Percentiles rank a stretch among this genome's conserved stretches.
phyloP scores from a whole-genome alignment of 92 coral and sea anemone genomes.

The Phenganax marumi region DNA sequence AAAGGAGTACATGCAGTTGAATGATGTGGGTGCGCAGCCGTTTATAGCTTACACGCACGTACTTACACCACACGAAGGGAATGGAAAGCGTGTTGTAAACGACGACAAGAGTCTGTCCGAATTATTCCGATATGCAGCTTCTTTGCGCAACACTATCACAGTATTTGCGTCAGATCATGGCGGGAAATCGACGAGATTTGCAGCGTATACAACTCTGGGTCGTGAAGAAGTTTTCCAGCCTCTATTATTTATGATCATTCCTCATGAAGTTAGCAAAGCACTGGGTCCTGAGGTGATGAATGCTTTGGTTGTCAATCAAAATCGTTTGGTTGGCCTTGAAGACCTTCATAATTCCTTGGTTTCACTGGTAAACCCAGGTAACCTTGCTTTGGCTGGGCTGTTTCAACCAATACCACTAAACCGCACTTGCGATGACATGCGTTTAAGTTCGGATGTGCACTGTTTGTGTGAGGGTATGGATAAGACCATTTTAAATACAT shows the following conservation, averaged over 20 bases:
- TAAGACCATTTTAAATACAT: slow-evolving; percentile 62
- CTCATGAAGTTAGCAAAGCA: slow-evolving; percentile 65
- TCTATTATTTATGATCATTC: slow-evolving; percentile 79
- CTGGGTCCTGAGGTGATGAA: slow-evolving; percentile 70
- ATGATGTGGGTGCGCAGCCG: slow-evolving; percentile 55
- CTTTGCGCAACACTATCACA: slow-evolving; percentile 18
- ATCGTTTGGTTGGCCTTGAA: slow-evolving; percentile 67
- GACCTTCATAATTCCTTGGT: slow-evolving; percentile 69
- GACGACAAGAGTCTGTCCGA: slow-evolving; percentile 11
- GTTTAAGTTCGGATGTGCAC: slow-evolving; percentile 63
- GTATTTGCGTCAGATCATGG: slow-evolving; percentile 27
- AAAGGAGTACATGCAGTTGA: slow-evolving; percentile 54
- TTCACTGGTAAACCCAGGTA: slow-evolving; percentile 30
- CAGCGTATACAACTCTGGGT: slow-evolving; percentile 14
- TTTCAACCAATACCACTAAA: slow-evolving; percentile 68
- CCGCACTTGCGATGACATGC: slow-evolving; percentile 82
- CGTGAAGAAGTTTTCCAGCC: slow-evolving; percentile 68
- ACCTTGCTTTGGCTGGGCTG: slow-evolving; percentile 51
- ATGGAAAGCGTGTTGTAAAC: slow-evolving; percentile 66
- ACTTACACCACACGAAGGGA: slow-evolving; percentile 74
- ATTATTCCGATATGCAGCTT: slow-evolving; percentile 8
- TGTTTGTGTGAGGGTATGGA: slow-evolving; percentile 92
- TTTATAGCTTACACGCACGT: slow-evolving; percentile 82
- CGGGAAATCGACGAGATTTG: not conserved
- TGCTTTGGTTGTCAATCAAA: slow-evolving; percentile 66